Evolutionary conservation across 2,113 vertebrate species (phyloP), one percentile per base, ranked within the genome.

Genomic region (Symphodus melops): DNA sequence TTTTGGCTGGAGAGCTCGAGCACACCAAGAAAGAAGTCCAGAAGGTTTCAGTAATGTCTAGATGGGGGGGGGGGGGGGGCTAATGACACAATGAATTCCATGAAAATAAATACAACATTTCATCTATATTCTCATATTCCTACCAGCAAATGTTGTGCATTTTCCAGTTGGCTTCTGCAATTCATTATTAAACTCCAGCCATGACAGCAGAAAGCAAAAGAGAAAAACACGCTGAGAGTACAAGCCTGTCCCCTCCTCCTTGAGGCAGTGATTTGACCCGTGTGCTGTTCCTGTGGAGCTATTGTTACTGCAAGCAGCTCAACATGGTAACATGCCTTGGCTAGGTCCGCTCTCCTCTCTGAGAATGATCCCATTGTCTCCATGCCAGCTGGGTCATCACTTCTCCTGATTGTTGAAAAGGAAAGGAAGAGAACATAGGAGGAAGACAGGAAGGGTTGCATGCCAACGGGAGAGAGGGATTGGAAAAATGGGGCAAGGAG

Each of bases 331-430:
- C 69, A 49, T 59, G 72, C 61, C 69, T 63, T 49, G 37, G 68
- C 71, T 19, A n/a, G 3, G 13, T 64, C 67, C 59, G 49, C 48
- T 64, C 63, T 63, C 46, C 72, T 67, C 56, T 68, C 55, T 58
- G 41, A 65, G 73, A 61, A 49, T 81, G 77, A 84, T 82, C 72
- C 41, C 55, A 67, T 80, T 86, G 79, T 77, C 55, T 78, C 3
- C 0, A 13, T 53, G 76, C 82, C 85, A 89, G 89, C 77, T 80
- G 64, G 84, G 79, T 88, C 80, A 78, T 57, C 59, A 46, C 68
- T 78, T 87, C 51, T 72, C 71, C 52, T 68, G 37, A 70, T 80
- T 61, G 59, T 64, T 23, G 51, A 68, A 60, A 79, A 21, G 48
- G 11, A 62, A 62, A 69, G 60, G 41, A 66, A 53, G 61, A 52